Evolutionary conservation across 1,140 invertebrate genomes (phyloP), one percentile per base, ranked within the genome.

Genomic region (Drosophila takahashii): DNA sequence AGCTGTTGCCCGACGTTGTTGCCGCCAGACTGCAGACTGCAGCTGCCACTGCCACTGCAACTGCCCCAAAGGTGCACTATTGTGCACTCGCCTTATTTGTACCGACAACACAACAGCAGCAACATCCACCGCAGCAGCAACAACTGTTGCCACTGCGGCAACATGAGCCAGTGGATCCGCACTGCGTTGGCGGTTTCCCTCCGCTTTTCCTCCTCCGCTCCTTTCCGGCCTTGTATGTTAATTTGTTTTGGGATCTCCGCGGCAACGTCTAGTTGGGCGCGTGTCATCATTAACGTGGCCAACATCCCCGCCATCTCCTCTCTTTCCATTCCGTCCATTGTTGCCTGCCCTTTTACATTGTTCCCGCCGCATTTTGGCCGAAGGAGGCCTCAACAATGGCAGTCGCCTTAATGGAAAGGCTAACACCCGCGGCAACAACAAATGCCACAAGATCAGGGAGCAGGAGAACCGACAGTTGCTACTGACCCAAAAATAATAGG

Each of bases 201-300:
- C 34, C 42, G 11, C 39, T 15, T 22, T 44, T 36, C 50, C 48
- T 22, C 22, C 22, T 22, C 48, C 58, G 32, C 44, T 65, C 70
- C 60, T 45, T 27, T 10, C 26, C 52, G 72, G 64, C 11, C 79
- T 89, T 83, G 83, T 87, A 87, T 87, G 83, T 89, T 87, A 87
- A 87, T 87, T 87, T 89, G 83, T 89, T 89, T 78, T 66, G 83
- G 78, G 51, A 87, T 85, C 83, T 79, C 62, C 73, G 59, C 70
- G 39, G 52, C 51, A 61, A 75, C 78, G 73, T 81, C 81, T 85
- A 85, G 76, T 76, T 81, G 73, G 58, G 83, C 83, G 83, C 83
- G 83, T 87, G 83, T 87, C 83, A 87, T 89, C 83, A 89, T 87
- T 87, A 87, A 89, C 84, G 65, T 89, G 62, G 66, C 83, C 72